Evolutionary conservation across 2,888 invertebrate species (phyloP).

Genomic region (Diploptera punctata): DNA sequence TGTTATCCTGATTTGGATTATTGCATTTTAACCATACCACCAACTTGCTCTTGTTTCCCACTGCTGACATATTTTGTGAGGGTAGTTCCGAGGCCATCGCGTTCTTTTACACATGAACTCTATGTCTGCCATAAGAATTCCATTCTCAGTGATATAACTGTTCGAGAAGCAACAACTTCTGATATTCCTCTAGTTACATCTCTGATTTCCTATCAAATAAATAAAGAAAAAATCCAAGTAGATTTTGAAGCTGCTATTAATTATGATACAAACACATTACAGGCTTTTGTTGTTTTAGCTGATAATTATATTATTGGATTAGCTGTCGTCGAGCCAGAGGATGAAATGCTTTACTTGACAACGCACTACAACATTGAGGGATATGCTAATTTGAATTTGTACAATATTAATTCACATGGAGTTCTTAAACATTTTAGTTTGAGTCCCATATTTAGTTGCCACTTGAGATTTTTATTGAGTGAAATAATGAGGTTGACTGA

Average conservation of each 20-base stretch:
- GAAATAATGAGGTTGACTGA: conserved; percentile 66
- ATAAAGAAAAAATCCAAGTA: conserved; percentile 42
- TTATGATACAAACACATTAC: conserved; percentile 47
- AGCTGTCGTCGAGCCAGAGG: conserved; percentile 53
- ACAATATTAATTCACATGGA: conserved; percentile 34
- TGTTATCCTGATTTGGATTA: conserved; percentile 70
- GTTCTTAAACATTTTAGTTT: conserved; percentile 38
- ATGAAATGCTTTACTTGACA: conserved; percentile 51
- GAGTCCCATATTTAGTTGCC: conserved; percentile 65
- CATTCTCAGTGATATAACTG: conserved; percentile 28
- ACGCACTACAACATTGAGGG: conserved; percentile 54
- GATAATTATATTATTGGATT: conserved; percentile 59
- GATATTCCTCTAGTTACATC: conserved; percentile 19
- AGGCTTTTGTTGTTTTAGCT: conserved; percentile 55
- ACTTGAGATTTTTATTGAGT: conserved; percentile 63
- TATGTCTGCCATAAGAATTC: conserved; percentile 54
- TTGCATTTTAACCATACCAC: conserved; percentile 65
- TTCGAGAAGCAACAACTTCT: conserved; percentile 7
- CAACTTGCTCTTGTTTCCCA: conserved; percentile 58
- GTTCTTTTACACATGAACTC: conserved; percentile 56
- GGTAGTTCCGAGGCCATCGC: conserved; percentile 51
- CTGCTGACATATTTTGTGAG: conserved; percentile 56
- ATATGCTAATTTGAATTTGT: conserved; percentile 45
- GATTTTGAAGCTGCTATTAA: conserved; percentile 47
- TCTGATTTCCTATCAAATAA: conserved; percentile 47